Base-by-base conservation (phyloP, 1,140 invertebrate genomes). In the Neodiprion virginianus region DNA sequence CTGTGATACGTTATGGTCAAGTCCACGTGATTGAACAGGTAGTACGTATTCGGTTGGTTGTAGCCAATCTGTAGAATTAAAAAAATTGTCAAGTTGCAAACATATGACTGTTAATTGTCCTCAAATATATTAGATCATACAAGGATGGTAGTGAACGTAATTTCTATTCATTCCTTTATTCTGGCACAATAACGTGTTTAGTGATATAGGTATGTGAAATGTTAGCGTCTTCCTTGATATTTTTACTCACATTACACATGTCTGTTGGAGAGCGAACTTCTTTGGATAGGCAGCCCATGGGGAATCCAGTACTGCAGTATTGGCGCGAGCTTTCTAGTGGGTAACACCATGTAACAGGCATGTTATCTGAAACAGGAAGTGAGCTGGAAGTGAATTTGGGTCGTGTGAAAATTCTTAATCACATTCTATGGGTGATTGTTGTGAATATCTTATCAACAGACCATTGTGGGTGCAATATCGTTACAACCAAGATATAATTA, bases 271-370 rank as follows among this genome's bases (percentile, higher is more conserved):
- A 86, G 65, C 89, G 88, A 11, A 89, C 79, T 78, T 92, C 90
- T 75, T 91, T 89, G 53, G 93, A 90, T 87, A 95, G 96, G 86
- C 98, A 99, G n/a, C 98, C 98, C 94, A 99, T 98, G 1, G 97
- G 98, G 85, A 99, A 99, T 49, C 98, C 97, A 74, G 95, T 97
- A 67, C 94, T 96, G 85, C 98, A 99, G 88, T 96, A 95, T 80
- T 95, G 92, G 84, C 92, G 90, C 75, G 90, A 92, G 84, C 93
- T 92, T 77, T 96, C 95, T 23, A 93, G 90, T 74, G 91, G 88
- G 86, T 98, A 99, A 87, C 98, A 99, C 95, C 96, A 99, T 0
- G 95, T 96, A 1, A 96, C 94, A 49, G 98, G 98, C 97, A 99
- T 99, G 84, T 99, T 99, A 88, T 99, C 95, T 91, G 75, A 47